Conservation (phyloP, 2,797 vertebrate genomes). For the Urocyon cinereoargenteus region DNA sequence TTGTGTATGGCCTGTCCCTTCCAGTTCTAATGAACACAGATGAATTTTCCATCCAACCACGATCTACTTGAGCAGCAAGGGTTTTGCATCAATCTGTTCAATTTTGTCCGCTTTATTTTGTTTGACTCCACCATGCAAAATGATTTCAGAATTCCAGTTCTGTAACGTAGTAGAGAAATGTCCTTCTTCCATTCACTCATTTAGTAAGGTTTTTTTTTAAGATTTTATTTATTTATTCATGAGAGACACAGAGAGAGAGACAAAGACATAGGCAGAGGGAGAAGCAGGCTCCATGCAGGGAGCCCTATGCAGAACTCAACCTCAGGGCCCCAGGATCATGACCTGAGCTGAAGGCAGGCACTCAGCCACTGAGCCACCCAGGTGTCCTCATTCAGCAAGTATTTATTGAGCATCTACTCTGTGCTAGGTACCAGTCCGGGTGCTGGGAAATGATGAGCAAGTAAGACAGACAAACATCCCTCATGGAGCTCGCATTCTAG, state of each 20-base stretch:
- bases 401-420: not conserved
- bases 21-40: conserved; percentile 17
- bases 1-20: not conserved
- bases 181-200: not conserved
- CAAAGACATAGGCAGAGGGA: too few relatives aligned
- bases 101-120: not conserved
- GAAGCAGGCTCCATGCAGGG: too few relatives aligned
- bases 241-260: too few relatives aligned
- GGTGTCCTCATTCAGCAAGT: not conserved
- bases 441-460: not conserved
- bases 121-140: not conserved
- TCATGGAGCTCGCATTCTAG: not conserved
- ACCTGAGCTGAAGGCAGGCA: too few relatives aligned
- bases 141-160: not conserved
- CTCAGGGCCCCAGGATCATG: too few relatives aligned
- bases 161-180: not conserved
- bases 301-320: too few relatives aligned
- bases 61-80: not conserved
- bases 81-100: not conserved
- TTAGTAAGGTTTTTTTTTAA: not conserved
- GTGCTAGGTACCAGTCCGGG: not conserved
- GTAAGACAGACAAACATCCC: not conserved
- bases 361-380: too few relatives aligned
- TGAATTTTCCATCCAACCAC: conserved; percentile 44
- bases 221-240: too few relatives aligned